These are phyloP conservation scores for Iphiclides podalirius DNA, from an alignment of 2,888 invertebrate species.

Conservation along the genomic window DNA sequence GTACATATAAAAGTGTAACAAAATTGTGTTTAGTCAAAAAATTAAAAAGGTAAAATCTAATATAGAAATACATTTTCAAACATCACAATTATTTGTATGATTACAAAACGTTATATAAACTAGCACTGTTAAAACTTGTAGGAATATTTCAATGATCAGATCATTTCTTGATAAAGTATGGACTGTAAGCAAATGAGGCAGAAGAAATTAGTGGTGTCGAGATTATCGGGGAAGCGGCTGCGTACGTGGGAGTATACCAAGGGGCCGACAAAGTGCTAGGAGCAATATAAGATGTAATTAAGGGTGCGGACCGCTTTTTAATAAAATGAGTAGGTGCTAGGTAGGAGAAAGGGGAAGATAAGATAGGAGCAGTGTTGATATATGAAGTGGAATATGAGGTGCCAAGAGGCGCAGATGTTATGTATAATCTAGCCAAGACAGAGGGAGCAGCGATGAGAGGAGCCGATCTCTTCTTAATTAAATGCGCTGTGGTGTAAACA, in stretches of 20 bases:
- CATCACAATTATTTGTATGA: too few relatives aligned
- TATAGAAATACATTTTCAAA: too few relatives aligned
- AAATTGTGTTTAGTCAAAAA: too few relatives aligned
- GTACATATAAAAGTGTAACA: too few relatives aligned
- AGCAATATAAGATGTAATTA: slow-evolving; percentile 39
- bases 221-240: slow-evolving; percentile 38
- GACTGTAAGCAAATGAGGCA: slow-evolving; percentile 6
- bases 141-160: background rate
- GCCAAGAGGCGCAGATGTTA: slow-evolving; percentile 41
- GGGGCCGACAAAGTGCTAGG: slow-evolving; percentile 38
- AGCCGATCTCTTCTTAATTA: slow-evolving; percentile 56
- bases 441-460: slow-evolving; percentile 30
- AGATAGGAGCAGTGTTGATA: slow-evolving; percentile 37
- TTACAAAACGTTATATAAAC: too few relatives aligned
- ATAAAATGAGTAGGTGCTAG: slow-evolving; percentile 46
- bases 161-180: slow-evolving; percentile 17
- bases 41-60: too few relatives aligned
- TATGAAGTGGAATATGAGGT: slow-evolving; percentile 43
- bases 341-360: slow-evolving; percentile 47
- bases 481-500: slow-evolving; percentile 43
- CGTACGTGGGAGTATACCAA: slow-evolving; percentile 20
- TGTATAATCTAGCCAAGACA: slow-evolving; percentile 37
- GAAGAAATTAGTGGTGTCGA: slow-evolving; percentile 38
- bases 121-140: too few relatives aligned
- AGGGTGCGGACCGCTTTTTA: slow-evolving; percentile 51